Evolutionary conservation across 2,888 invertebrate species (phyloP).

Genomic region (Phorcus lineatus): DNA sequence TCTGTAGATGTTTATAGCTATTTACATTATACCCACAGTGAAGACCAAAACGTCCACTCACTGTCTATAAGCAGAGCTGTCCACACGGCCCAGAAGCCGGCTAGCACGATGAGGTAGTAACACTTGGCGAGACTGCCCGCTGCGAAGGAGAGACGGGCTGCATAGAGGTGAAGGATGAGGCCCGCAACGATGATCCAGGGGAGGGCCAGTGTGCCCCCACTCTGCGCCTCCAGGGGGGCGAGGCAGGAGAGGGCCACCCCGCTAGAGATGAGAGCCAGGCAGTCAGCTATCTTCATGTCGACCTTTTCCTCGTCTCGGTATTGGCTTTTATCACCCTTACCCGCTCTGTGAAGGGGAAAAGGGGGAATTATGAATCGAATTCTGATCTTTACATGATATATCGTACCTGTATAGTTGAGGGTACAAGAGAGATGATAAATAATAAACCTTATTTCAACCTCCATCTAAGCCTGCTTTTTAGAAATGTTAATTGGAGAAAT

Average conservation of each 20-base stretch:
- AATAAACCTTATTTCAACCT: too few relatives aligned
- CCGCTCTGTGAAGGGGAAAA: neutral
- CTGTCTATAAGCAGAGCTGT: constrained; percentile 35
- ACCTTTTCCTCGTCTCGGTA: constrained; percentile 43
- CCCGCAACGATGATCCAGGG: constrained; percentile 53
- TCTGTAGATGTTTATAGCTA: too few relatives aligned
- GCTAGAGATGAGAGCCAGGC: constrained; percentile 44
- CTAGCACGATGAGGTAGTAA: constrained; percentile 43
- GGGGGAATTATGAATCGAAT: too few relatives aligned
- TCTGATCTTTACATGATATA: too few relatives aligned
- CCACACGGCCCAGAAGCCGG: constrained; percentile 52
- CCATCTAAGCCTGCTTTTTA: too few relatives aligned
- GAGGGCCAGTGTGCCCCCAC: constrained; percentile 32
- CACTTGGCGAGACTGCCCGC: constrained; percentile 49
- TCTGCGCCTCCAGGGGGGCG: constrained; percentile 48
- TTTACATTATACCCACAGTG: too few relatives aligned
- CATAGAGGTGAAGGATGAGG: constrained; percentile 47
- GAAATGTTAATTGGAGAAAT: too few relatives aligned
- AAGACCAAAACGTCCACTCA: too few relatives aligned
- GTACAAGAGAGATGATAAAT: too few relatives aligned
- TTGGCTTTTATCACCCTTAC: constrained; percentile 28
- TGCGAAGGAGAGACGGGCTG: constrained; percentile 50
- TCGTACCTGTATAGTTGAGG: too few relatives aligned
- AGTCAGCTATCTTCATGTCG: constrained; percentile 47
- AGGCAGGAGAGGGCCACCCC: constrained; percentile 47